A percentile compares a stretch with the other conserved stretches of the same genome.
These are phyloP conservation scores for Labeo calbasu DNA, from an alignment of 2,797 vertebrate genomes.

Conservation along the genomic window DNA sequence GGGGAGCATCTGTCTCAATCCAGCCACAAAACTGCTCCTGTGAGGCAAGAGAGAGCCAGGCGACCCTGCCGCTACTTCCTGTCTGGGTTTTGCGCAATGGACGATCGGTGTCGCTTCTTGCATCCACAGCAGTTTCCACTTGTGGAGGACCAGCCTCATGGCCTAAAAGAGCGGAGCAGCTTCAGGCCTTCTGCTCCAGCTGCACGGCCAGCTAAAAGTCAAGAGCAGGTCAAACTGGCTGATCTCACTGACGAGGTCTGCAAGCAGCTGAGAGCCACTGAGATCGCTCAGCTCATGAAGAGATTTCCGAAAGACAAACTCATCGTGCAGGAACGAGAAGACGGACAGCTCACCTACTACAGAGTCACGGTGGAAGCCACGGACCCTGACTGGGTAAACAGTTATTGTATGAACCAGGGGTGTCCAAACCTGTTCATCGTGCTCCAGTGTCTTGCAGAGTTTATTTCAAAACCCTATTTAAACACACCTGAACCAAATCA, in stretches of 20 bases:
- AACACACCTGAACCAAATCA: not conserved
- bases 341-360: slow-evolving; percentile 81
- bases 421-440: not conserved
- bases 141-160: slow-evolving; percentile 47
- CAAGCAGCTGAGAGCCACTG: slow-evolving; percentile 76
- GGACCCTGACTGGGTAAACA: slow-evolving; percentile 84
- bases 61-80: slow-evolving; percentile 80
- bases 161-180: slow-evolving; percentile 16
- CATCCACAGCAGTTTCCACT: slow-evolving; percentile 73
- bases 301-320: slow-evolving; percentile 82
- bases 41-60: slow-evolving; percentile 28
- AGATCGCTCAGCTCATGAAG: slow-evolving; percentile 80
- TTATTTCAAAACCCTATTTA: not conserved
- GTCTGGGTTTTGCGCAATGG: slow-evolving; percentile 82
- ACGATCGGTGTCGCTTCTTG: slow-evolving; percentile 81
- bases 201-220: slow-evolving; percentile 49
- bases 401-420: not conserved
- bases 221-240: slow-evolving; percentile 73
- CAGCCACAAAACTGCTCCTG: slow-evolving; percentile 41
- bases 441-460: not conserved
- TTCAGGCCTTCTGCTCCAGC: slow-evolving; percentile 48
- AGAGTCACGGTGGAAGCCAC: slow-evolving; percentile 75
- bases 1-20: slow-evolving; percentile 6
- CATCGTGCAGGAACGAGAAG: slow-evolving; percentile 81
- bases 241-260: slow-evolving; percentile 76